Conservation (phyloP, 2,888 invertebrate genomes). For the Vesta saturnalis region DNA sequence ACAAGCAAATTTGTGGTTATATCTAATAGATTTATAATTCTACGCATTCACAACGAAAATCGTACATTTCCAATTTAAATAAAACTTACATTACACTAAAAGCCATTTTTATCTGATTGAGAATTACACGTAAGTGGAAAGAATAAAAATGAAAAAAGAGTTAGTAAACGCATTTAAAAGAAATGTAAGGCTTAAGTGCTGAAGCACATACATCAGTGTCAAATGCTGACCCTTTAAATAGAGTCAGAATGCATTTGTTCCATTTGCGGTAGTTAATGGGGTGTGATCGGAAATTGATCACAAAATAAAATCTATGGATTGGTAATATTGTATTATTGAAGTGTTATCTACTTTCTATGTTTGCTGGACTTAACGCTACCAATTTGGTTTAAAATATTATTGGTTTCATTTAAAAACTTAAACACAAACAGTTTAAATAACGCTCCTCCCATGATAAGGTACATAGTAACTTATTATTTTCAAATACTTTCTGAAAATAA, state of each 20-base stretch:
- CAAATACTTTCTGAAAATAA: no score
- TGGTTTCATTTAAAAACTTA: no score
- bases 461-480: no score
- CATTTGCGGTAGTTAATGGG: conserved; percentile 40
- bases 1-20: not conserved
- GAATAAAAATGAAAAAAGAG: conserved; percentile 24
- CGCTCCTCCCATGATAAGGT: no score
- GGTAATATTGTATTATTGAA: conserved; percentile 27
- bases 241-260: conserved; percentile 40
- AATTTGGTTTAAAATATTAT: no score
- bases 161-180: conserved; percentile 30
- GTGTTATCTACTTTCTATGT: conserved; percentile 28
- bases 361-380: no score
- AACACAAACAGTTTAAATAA: no score
- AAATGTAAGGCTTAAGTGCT: conserved; percentile 39
- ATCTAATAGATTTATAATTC: not conserved
- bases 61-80: conserved; percentile 25
- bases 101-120: conserved; percentile 28
- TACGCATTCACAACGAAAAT: not conserved
- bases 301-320: conserved; percentile 22
- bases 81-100: conserved; percentile 30
- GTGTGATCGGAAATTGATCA: conserved; percentile 40
- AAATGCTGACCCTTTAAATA: conserved; percentile 34
- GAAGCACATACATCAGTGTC: conserved; percentile 43
- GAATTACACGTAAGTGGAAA: not conserved